phyloP scores from a whole-genome alignment of 1,140 invertebrate species.

The Leucophenga varia region DNA sequence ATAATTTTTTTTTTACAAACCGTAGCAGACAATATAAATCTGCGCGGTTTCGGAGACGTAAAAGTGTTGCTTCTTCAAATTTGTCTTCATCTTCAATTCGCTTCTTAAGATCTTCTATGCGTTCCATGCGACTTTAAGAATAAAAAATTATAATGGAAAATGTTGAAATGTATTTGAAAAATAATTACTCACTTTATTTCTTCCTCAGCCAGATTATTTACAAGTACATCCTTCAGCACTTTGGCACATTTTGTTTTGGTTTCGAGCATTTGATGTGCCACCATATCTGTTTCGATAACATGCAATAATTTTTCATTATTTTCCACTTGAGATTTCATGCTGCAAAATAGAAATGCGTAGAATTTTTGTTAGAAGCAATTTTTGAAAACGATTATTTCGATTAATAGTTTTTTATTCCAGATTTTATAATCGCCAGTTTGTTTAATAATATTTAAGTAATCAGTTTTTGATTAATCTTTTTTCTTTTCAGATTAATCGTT shows the following conservation, averaged over 20 bases:
- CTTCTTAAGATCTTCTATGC: conserved; percentile 12
- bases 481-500: too few species aligned
- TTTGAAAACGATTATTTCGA: too few species aligned
- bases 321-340: conserved; percentile 19
- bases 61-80: conserved; percentile 4
- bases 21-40: conserved; percentile 11
- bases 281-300: conserved; percentile 8
- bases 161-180: too few species aligned
- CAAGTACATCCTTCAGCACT: conserved; percentile 8
- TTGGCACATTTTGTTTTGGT: conserved; percentile 14
- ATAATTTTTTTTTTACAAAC: too few species aligned
- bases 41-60: conserved; percentile 13
- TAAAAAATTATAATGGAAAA: too few species aligned
- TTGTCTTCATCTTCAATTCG: conserved; percentile 14
- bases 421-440: too few species aligned
- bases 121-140: conserved; percentile 13
- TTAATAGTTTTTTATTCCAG: too few species aligned
- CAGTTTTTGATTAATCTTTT: too few species aligned
- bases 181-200: conserved; percentile 11
- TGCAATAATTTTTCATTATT: conserved; percentile 18
- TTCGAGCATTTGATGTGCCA: conserved; percentile 4
- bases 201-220: conserved; percentile 12
- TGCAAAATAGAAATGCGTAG: too few species aligned
- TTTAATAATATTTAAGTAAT: too few species aligned
- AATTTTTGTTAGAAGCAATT: too few species aligned